phyloP scores from a whole-genome alignment of 2,113 vertebrate species.

The Sigmodon hispidus region DNA sequence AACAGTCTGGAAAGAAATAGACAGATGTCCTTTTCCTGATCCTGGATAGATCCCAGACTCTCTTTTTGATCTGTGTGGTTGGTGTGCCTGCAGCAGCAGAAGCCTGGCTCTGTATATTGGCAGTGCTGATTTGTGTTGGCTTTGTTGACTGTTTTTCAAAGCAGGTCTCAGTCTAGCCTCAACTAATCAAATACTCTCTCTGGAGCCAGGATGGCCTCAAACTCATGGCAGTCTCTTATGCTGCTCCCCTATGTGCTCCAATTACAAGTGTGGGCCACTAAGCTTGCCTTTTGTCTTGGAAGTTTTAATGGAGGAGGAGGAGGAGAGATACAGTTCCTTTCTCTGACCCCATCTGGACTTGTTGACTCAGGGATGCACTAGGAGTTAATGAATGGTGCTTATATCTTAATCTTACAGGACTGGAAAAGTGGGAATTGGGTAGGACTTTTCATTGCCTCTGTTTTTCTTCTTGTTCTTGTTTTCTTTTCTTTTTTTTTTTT shows the following conservation, averaged over 20 bases:
- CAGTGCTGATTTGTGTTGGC: not conserved
- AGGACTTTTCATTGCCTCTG: not conserved
- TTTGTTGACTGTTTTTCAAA: not conserved
- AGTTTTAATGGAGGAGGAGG: not conserved
- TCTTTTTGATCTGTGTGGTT: no score
- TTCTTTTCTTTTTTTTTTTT: not conserved
- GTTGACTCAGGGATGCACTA: not conserved
- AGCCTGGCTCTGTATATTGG: not conserved
- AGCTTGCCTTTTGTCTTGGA: not conserved
- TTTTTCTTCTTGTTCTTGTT: not conserved
- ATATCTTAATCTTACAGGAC: not conserved
- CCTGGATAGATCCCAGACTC: not conserved
- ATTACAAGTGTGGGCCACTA: not conserved
- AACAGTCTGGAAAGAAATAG: not conserved
- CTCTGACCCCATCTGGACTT: not conserved
- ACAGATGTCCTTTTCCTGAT: not conserved
- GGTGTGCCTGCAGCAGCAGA: not conserved
- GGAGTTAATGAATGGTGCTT: not conserved
- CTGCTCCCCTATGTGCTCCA: not conserved
- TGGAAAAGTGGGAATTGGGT: not conserved
- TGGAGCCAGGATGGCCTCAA: not conserved
- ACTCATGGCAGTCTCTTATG: not conserved
- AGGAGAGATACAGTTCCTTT: not conserved
- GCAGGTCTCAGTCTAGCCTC: not conserved
- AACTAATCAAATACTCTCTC: not conserved